phyloP scores from a whole-genome alignment of 92 coral and sea anemone species.

The Bergia sp. region DNA sequence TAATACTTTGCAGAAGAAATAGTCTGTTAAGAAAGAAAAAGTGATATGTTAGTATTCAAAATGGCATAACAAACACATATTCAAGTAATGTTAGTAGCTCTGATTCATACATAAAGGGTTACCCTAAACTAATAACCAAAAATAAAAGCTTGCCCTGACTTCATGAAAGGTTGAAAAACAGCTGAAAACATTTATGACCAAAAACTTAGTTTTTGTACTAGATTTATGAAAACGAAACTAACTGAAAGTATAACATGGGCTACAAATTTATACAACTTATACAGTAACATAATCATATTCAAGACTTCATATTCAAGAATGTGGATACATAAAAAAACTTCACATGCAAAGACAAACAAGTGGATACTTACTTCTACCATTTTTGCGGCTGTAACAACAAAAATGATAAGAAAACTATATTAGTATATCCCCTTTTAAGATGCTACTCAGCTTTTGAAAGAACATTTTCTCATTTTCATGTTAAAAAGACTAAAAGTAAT shows the following conservation, averaged over 20 bases:
- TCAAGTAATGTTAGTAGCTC: background rate
- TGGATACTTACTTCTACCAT: conserved; percentile 30
- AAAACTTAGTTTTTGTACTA: background rate
- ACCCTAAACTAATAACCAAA: too few species aligned
- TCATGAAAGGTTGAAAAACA: background rate
- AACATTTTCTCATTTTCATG: background rate
- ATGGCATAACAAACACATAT: background rate
- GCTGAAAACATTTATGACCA: background rate
- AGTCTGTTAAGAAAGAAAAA: conserved; percentile 43
- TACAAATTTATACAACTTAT: too few species aligned
- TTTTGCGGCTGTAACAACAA: conserved; percentile 25
- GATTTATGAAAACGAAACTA: background rate
- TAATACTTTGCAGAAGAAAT: background rate
- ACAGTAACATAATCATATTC: too few species aligned
- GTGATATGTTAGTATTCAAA: conserved; percentile 4
- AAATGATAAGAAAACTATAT: background rate
- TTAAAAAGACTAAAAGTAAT: background rate
- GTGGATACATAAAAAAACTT: background rate
- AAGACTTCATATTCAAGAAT: background rate
- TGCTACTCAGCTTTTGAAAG: background rate
- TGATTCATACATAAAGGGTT: background rate
- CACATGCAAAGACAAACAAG: background rate
- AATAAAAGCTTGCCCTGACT: background rate
- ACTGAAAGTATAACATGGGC: background rate
- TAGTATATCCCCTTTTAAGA: background rate